Conservation (phyloP, 2,113 vertebrate genomes). For the Ascaphus truei region DNA sequence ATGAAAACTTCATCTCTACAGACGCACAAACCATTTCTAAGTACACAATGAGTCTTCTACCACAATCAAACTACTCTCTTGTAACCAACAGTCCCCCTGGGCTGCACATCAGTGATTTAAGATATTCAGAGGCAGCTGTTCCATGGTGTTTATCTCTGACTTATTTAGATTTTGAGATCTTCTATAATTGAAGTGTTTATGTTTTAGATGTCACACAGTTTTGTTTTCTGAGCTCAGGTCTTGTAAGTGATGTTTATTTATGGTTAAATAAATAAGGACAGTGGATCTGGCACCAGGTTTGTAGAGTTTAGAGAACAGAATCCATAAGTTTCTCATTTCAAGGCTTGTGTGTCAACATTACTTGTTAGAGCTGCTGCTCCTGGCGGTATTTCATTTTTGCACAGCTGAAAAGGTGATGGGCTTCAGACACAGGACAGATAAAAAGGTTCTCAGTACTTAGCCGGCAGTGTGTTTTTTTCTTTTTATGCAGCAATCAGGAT, state of each 20-base stretch:
- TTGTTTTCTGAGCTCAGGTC: conserved; percentile 54
- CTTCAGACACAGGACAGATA: not conserved
- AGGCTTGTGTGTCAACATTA: no score
- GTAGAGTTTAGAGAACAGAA: no score
- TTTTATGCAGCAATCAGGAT: not conserved
- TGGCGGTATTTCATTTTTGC: no score
- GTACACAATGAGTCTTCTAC: not conserved
- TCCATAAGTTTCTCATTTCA: no score
- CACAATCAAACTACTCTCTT: conserved; percentile 11
- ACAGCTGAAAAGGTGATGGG: no score
- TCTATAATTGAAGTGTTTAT: conserved; percentile 61
- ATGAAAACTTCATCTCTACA: not conserved
- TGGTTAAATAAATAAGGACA: conserved; percentile 48
- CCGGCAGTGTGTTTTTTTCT: not conserved
- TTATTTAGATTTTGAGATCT: conserved; percentile 51
- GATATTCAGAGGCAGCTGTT: not conserved
- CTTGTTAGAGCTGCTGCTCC: no score
- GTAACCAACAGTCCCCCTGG: conserved; percentile 9
- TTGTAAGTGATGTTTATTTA: conserved; percentile 61
- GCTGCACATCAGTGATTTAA: not conserved
- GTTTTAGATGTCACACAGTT: conserved; percentile 57
- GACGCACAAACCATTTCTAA: not conserved
- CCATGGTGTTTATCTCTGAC: conserved; percentile 47
- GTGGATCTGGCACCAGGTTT: conserved; percentile 34
- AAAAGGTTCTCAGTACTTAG: not conserved